Percentiles rank a stretch among this genome's conserved stretches.
Evolutionary conservation across 1,140 invertebrate genomes (phyloP).

Genomic region (Euglossa dilemma): DNA sequence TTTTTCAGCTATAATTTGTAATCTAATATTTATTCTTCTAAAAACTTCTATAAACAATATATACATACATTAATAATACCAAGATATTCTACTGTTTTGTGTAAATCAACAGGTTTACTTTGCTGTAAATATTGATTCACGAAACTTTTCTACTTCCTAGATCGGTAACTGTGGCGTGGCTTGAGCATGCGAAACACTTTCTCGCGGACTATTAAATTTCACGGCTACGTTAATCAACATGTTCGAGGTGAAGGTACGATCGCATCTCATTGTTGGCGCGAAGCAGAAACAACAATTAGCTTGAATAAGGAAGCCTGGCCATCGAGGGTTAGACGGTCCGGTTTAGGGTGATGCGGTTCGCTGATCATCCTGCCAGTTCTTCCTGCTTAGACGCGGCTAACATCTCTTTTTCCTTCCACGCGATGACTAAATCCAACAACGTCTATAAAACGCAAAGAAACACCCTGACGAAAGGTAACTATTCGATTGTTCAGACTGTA

Average conservation of each 20-base stretch:
- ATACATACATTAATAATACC: too few relatives aligned
- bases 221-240: constrained; percentile 57
- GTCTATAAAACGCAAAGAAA: not conserved
- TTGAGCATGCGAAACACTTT: constrained; percentile 53
- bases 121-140: not conserved
- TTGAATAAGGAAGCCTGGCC: constrained; percentile 48
- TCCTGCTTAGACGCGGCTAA: constrained; percentile 39
- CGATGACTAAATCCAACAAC: not conserved
- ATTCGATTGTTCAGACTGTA: too few relatives aligned
- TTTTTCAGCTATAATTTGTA: too few relatives aligned
- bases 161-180: not conserved
- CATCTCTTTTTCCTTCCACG: not conserved
- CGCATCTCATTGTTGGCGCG: constrained; percentile 52
- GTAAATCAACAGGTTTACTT: not conserved
- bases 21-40: too few relatives aligned
- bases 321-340: constrained; percentile 45
- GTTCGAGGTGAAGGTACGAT: constrained; percentile 50
- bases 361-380: constrained; percentile 36
- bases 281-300: constrained; percentile 58
- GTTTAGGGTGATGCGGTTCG: constrained; percentile 61
- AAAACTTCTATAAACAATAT: too few relatives aligned
- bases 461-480: not conserved
- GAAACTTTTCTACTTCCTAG: not conserved
- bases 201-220: constrained; percentile 63
- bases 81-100: too few relatives aligned